A percentile compares a stretch with the other conserved stretches of the same genome.
phyloP scores from a whole-genome alignment of 1,140 invertebrate genomes.

The Oedothorax gibbosus region DNA sequence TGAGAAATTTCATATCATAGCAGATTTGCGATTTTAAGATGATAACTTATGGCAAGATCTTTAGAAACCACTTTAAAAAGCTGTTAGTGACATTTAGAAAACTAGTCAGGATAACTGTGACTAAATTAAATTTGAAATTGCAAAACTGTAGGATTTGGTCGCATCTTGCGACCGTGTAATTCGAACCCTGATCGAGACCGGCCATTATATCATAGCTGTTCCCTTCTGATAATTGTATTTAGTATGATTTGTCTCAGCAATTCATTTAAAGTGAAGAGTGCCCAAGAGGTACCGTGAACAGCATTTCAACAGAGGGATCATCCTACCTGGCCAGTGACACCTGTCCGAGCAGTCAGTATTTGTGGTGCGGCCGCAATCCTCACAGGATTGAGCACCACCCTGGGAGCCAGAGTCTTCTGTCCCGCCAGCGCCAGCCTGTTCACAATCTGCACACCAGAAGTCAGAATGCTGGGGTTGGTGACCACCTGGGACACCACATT shows the following conservation, averaged over 20 bases:
- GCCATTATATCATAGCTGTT: too few relatives aligned
- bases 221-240: too few relatives aligned
- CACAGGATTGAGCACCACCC: constrained; percentile 74
- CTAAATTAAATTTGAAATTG: too few relatives aligned
- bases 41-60: too few relatives aligned
- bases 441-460: constrained; percentile 78
- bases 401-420: constrained; percentile 80
- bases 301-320: not conserved
- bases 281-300: not conserved
- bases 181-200: too few relatives aligned
- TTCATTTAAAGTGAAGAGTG: not conserved
- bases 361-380: constrained; percentile 73
- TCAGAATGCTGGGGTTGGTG: constrained; percentile 64
- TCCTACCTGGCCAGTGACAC: constrained; percentile 65
- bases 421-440: constrained; percentile 74
- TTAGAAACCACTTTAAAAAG: too few relatives aligned
- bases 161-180: too few relatives aligned
- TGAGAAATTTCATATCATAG: too few relatives aligned
- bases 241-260: not conserved
- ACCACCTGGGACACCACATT: constrained; percentile 66
- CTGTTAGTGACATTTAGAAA: too few relatives aligned
- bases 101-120: too few relatives aligned
- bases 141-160: too few relatives aligned
- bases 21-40: too few relatives aligned
- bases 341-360: constrained; percentile 82